Base-by-base conservation (phyloP, 2,888 invertebrate species). In the Onthophagus sagittarius region DNA sequence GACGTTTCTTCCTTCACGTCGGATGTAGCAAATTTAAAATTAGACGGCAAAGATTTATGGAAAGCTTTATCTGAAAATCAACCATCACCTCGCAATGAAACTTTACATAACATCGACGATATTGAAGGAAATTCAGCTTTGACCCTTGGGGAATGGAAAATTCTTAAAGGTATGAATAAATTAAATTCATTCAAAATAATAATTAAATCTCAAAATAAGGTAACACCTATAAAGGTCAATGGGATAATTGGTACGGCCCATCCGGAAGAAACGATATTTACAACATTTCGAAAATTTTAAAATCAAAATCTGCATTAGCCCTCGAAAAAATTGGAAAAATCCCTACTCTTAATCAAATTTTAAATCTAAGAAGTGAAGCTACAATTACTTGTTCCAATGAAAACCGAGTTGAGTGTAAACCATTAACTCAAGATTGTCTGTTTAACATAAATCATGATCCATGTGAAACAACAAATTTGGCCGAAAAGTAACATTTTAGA, bases 31-130 rank as follows among this genome's bases (percentile, higher is more conserved):
- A 14, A 3, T 14, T 65, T 11, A n/a, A 11, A 70, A 15, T 83
- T 88, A 15, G 96, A 97, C 83, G 97, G 97, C 0, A 79, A 92
- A 0, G 89, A 93, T 81, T 84, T 92, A 74, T 97, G 97, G 97
- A 81, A 88, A 0, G 87, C 90, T 0, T 82, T 97, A n/a, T 89
- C 90, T 0, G 83, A 89, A 7, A 88, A 93, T 81, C 79, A 82
- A 11, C 79, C 85, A 0, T 92, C 94, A 0, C 87, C 88, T 0
- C 87, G 96, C 65, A 88, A 84, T 0, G 88, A 88, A 15, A 85
- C 96, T 14, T 86, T 97, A 0, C 96, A 96, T 82, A 97, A 97
- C 82, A 97, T 98, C 71, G 97, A 98, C 82, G 92, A 94, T 78
- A 88, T 90, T 65, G 90, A 88, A 81, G 90, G 91, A 3, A 90